These are phyloP conservation scores for Epinephelus awoara DNA, from an alignment of 2,797 vertebrate species.

Conservation along the genomic window DNA sequence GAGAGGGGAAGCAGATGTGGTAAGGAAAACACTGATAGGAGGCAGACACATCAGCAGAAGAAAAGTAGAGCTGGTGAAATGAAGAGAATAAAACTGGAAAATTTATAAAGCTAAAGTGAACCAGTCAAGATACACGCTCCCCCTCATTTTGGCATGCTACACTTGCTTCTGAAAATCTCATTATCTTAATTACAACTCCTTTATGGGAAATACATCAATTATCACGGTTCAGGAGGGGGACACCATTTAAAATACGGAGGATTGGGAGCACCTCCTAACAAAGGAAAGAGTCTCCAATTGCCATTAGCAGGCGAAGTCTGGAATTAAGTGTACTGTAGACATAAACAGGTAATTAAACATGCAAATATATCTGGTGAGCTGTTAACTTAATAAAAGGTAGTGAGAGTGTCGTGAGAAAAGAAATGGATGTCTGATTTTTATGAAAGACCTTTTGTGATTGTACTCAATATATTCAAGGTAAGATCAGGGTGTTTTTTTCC, in stretches of 20 bases:
- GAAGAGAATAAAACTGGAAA: slow-evolving; percentile 23
- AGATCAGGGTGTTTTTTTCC: background rate
- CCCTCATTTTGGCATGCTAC: slow-evolving; percentile 67
- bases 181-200: slow-evolving; percentile 80
- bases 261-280: slow-evolving; percentile 55
- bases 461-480: slow-evolving; percentile 4
- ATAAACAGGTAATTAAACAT: slow-evolving; percentile 59
- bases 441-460: background rate
- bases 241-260: slow-evolving; percentile 59
- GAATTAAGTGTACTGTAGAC: slow-evolving; percentile 29
- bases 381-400: slow-evolving; percentile 32
- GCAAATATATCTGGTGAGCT: slow-evolving; percentile 39
- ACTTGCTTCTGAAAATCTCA: slow-evolving; percentile 78
- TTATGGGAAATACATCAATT: slow-evolving; percentile 79
- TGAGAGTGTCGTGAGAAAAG: background rate
- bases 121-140: slow-evolving; percentile 52
- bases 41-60: slow-evolving; percentile 17
- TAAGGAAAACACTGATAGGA: slow-evolving; percentile 53
- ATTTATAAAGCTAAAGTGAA: slow-evolving; percentile 56
- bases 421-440: slow-evolving; percentile 10
- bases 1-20: slow-evolving; percentile 70
- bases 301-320: slow-evolving; percentile 31
- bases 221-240: slow-evolving; percentile 48
- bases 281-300: slow-evolving; percentile 53
- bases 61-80: slow-evolving; percentile 34